A percentile compares a stretch with the other conserved stretches of the same genome.
Evolutionary conservation across 2,113 vertebrate genomes (phyloP).

Genomic region (Antechinus stuartii): DNA sequence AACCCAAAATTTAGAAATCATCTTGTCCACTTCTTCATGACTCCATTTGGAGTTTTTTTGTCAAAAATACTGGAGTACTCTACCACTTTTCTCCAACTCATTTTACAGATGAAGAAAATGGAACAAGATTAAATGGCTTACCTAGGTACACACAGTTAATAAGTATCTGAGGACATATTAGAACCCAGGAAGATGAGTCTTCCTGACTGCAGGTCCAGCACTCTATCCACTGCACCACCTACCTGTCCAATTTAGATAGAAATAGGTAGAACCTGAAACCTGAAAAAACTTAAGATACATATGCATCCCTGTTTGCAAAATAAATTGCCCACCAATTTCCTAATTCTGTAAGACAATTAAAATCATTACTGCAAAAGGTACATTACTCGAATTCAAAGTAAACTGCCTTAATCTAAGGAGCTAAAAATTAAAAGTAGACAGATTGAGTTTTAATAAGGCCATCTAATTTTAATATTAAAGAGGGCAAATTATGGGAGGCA

Average conservation of each 20-base stretch:
- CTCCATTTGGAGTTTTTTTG: no score
- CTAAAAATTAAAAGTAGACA: neutral
- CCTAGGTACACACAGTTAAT: neutral
- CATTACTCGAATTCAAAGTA: neutral
- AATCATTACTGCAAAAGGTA: neutral
- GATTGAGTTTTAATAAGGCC: neutral
- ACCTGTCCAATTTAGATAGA: neutral
- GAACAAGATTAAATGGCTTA: neutral
- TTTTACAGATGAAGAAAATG: no score
- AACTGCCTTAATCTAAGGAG: neutral
- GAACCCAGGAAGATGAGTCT: neutral
- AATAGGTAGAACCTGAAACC: no score
- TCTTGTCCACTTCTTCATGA: no score
- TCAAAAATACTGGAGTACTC: no score
- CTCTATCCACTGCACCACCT: neutral
- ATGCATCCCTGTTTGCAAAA: neutral
- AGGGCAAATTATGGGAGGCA: neutral
- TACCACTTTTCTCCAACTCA: no score
- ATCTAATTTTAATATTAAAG: slow-evolving; percentile 8
- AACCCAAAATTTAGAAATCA: neutral
- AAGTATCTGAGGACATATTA: neutral
- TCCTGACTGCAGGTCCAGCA: neutral
- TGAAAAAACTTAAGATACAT: neutral
- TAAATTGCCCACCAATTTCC: neutral
- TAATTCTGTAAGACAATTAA: neutral